A percentile compares a stretch with the other conserved stretches of the same genome.
These are phyloP conservation scores for Agonopterix heracliana DNA, from an alignment of 2,888 invertebrate genomes.

Conservation along the genomic window DNA sequence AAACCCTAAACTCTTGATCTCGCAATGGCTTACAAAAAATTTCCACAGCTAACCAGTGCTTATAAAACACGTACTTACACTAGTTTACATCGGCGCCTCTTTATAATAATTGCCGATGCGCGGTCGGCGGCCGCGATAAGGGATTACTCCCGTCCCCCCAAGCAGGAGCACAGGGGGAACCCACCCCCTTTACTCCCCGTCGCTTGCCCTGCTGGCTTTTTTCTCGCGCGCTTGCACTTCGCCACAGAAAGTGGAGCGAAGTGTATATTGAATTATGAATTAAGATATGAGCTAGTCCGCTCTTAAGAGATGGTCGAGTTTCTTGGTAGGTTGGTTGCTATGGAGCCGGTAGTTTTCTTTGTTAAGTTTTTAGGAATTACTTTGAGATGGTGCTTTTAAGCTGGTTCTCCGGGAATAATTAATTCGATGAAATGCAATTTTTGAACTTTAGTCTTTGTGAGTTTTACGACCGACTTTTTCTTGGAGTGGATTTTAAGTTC, in stretches of 20 bases:
- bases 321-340: constrained; percentile 2
- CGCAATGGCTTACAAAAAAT: background rate
- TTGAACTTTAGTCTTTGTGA: background rate
- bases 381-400: no score
- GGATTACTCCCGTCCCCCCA: constrained; percentile 45
- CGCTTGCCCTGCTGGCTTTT: constrained; percentile 50
- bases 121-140: constrained; percentile 61
- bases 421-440: background rate
- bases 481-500: background rate
- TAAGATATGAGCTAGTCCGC: constrained; percentile 43
- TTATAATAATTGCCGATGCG: constrained; percentile 65
- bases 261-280: constrained; percentile 69
- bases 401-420: no score
- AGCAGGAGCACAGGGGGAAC: constrained; percentile 17
- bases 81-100: constrained; percentile 48
- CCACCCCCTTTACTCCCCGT: constrained; percentile 17
- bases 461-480: background rate
- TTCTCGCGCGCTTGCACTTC: constrained; percentile 63
- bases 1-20: background rate
- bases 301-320: constrained; percentile 15
- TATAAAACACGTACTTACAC: constrained; percentile 23
- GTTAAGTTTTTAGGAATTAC: background rate
- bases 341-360: background rate
- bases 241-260: constrained; percentile 39
- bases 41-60: background rate